Evolutionary conservation across 2,797 vertebrate species (phyloP).

Genomic region (Sebastes reedi): DNA sequence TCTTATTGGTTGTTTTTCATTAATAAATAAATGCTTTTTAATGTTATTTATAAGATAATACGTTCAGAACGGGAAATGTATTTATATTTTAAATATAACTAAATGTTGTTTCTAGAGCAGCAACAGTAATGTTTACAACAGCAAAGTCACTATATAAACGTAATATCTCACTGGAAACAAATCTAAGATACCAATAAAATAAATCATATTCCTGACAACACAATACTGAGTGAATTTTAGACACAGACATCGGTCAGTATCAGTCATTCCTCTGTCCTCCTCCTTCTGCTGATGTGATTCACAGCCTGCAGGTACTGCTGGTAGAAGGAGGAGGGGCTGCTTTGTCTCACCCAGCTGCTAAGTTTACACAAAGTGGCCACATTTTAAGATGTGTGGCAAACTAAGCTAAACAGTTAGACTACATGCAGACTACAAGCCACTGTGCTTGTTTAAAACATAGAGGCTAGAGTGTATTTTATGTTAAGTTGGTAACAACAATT

Average conservation of each 20-base stretch:
- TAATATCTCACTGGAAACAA: not conserved
- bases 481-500: no score
- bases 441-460: no score
- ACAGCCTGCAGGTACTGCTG: no score
- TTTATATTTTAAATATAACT: not conserved
- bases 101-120: not conserved
- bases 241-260: not conserved
- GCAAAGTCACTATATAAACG: not conserved
- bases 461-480: no score
- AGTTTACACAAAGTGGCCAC: no score
- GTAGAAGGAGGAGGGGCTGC: rapidly evolving
- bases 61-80: not conserved
- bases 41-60: not conserved
- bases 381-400: no score
- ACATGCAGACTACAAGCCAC: no score
- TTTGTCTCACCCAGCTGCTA: no score
- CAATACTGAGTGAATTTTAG: not conserved
- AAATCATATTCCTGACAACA: not conserved
- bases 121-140: not conserved
- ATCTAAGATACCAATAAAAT: not conserved
- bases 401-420: no score
- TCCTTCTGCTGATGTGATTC: not conserved
- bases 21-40: not conserved
- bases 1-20: not conserved
- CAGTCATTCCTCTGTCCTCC: not conserved